Conservation (phyloP, 1,140 invertebrate genomes). For the Drosophila saltans region DNA sequence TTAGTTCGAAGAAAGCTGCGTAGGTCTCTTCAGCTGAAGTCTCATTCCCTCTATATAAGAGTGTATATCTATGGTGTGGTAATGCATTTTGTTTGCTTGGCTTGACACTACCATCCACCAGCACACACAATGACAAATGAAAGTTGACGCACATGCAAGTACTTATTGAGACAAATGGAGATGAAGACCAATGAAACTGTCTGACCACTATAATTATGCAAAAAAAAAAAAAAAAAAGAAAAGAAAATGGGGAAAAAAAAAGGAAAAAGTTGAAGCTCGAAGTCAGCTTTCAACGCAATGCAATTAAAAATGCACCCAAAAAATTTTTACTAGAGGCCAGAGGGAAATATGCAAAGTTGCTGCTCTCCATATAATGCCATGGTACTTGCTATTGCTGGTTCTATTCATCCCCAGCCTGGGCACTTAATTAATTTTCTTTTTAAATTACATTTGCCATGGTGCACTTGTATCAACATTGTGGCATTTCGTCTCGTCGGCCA, state of each 20-base stretch:
- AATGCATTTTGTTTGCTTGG: conserved; percentile 79
- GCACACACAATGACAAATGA: conserved; percentile 72
- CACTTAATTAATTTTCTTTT: conserved; percentile 77
- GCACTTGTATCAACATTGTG: conserved; percentile 62
- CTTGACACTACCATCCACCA: conserved; percentile 22
- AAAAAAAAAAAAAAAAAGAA: conserved; percentile 26
- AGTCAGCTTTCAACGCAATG: conserved; percentile 30
- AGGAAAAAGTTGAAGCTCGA: neutral
- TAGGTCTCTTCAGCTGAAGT: neutral
- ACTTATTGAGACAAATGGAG: conserved; percentile 70
- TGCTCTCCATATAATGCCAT: conserved; percentile 12
- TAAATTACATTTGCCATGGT: conserved; percentile 59
- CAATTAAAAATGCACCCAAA: conserved; percentile 70
- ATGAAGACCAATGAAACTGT: conserved; percentile 1
- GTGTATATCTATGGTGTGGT: conserved; percentile 36
- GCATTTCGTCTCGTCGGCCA: conserved; percentile 20
- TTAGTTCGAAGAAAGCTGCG: conserved; percentile 1
- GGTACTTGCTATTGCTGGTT: conserved; percentile 1
- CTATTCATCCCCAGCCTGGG: conserved; percentile 18
- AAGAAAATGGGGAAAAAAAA: neutral
- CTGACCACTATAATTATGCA: conserved; percentile 49
- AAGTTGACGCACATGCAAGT: conserved; percentile 57
- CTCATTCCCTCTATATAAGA: conserved; percentile 28
- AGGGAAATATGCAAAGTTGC: conserved; percentile 9
- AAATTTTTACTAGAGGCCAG: conserved; percentile 41